Evolutionary conservation across 2,113 vertebrate genomes (phyloP), one percentile per base, ranked within the genome.

Genomic region (Aplodontia rufa): DNA sequence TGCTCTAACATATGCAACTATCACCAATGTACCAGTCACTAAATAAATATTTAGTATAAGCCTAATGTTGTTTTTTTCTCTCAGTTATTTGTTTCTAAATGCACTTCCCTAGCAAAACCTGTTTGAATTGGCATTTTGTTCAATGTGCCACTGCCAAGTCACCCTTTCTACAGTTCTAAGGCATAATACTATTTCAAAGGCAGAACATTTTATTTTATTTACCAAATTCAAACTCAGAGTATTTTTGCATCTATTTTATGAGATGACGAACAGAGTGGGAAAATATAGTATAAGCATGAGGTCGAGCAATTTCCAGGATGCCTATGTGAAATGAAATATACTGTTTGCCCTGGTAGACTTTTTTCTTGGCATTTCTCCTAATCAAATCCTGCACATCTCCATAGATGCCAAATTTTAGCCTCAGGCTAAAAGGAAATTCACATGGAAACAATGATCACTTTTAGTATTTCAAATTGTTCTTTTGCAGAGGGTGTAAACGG

Each of bases 351-450:
- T 93, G 35, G 85, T n/a, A 86, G n/a, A 4, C 22, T 75, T 89
- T 80, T 55, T 84, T 37, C 69, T 84, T 93, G 79, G 17, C 55
- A 71, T 22, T 35, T 90, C 45, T 91, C 83, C 71, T 72, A 28
- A 5, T 53, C 75, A 71, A 94, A 49, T 40, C n/a, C 16, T n/a
- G 32, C 17, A 68, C 45, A 78, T 58, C 24, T n/a, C 22, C 35
- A 71, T 45, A 87, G 32, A 89, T 51, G 86, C 9, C 66, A 89
- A 58, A 62, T 71, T 76, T 89, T 58, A 91, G 16, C 62, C 62
- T 64, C 7, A 55, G 22, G 62, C 55, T 26, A 64, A 78, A 78
- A 35, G 17, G 51, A 96, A 94, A 93, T 95, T 91, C 71, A 87
- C 17, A 53, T 45, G 4, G 72, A 93, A 94, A 87, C 62, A 75